Percentiles rank a stretch among this genome's conserved stretches.
Conservation (phyloP, 1,140 invertebrate genomes). For the Hylaeus anthracinus region DNA sequence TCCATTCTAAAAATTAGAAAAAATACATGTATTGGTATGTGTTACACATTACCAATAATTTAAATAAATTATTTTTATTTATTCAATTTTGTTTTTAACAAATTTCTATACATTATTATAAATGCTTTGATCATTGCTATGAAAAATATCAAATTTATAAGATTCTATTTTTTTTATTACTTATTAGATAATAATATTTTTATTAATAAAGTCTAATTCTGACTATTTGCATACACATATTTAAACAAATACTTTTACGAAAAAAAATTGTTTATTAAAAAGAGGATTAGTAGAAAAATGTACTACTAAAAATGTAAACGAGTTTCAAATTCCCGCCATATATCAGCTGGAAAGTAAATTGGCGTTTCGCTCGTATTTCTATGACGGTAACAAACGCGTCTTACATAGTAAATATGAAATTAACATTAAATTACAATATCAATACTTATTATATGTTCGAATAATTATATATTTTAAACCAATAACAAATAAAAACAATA, state of each 20-base stretch:
- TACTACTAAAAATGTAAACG: not conserved
- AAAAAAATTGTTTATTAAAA: not conserved
- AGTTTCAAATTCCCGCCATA: constrained; percentile 26
- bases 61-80: not conserved
- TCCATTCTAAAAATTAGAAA: constrained; percentile 37
- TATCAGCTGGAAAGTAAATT: not conserved
- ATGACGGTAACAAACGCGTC: not conserved
- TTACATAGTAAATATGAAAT: not conserved
- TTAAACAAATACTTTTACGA: not conserved
- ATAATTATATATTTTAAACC: not conserved
- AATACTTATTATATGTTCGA: not conserved
- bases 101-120: too few relatives aligned
- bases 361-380: not conserved
- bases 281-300: too few relatives aligned
- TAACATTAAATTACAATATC: too few relatives aligned
- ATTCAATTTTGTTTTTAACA: not conserved
- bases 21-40: constrained; percentile 1
- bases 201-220: not conserved
- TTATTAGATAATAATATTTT: too few relatives aligned
- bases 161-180: not conserved
- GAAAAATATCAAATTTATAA: not conserved
- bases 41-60: not conserved
- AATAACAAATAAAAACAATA: not conserved
- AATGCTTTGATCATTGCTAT: too few relatives aligned
- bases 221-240: not conserved